Evolutionary conservation across 2,797 vertebrate genomes (phyloP), one percentile per base, ranked within the genome.

Genomic region (Gymnothorax reevesii): DNA sequence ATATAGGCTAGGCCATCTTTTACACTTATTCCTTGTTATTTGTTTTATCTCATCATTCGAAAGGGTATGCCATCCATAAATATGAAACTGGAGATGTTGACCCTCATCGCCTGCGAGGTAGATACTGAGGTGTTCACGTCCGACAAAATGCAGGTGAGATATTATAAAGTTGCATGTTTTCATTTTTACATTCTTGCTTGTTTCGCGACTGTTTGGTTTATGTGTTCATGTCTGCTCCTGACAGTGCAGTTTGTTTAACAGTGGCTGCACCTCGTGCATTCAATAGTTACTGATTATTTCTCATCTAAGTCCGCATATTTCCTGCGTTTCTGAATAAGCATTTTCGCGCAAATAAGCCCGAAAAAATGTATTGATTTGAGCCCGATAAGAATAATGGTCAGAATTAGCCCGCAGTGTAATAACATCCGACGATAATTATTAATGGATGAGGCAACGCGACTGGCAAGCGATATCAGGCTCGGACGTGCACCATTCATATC

Each of bases 41-140:
- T 20, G 27, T 91, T 86, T 89, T 85, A 59, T 88, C 66, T 42
- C 88, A 90, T 66, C 86, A 55, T 64, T 49, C 42, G 85, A 62
- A 92, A 89, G 93, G 95, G 93, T 93, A 97, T 97, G 96, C 96
- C 96, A 95, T 96, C 96, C 83, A 96, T 96, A 95, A 96, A 96
- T 90, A 97, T 97, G 96, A 96, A 97, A 92, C 93, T 96, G 95
- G 96, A 97, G 95, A 95, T 97, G 95, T 92, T 96, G 93, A 96
- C 95, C 91, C 94, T 97, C 93, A 96, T 97, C 94, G 96, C 96
- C 92, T 97, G 96, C 90, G 96, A 97, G 88, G 96, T 96, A 88
- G 96, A 96, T 90, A 91, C 27, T 52, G 96, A 96, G 89, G 95
- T 96, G 92, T 97, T 97, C 90, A 96, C 95, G 0, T 96, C 95